Evolutionary conservation across 2,888 invertebrate species (phyloP), one percentile per base, ranked within the genome.

Genomic region (Pyrocoelia pectoralis): DNA sequence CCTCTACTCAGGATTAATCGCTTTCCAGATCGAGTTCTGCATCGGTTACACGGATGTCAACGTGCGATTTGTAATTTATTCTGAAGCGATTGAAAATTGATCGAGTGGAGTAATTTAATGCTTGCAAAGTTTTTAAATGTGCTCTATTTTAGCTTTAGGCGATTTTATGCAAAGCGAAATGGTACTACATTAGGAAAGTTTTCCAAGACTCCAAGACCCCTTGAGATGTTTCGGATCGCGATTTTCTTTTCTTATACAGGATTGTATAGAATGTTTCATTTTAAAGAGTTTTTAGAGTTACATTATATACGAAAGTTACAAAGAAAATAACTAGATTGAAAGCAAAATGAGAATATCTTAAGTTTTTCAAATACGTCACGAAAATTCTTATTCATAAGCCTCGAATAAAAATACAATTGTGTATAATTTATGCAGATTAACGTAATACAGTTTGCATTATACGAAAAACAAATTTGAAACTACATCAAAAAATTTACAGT

Each of bases 21-120:
- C 56, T 60, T 63, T 63, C 54, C 56, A 58, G 62, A 66, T 62
- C 58, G 66, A 66, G 62, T 63, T 63, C 58, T 66, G 59, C 57
- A 60, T 63, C 66, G 66, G 66, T 66, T 66, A 60, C 66, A 56
- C 56, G 56, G 51, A 65, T 59, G 66, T 62, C 61, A 62, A 66
- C 59, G 60, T 57, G 61, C 58, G 59, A 61, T 61, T 66, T 66
- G 61, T 62, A 66, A 66, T 66, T 66, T 62, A 60, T 66, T 66
- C 58, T 55, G 24, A 49, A 60, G 41, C 60, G 65, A 65, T 65
- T 65, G 65, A 65, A 65, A 65, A 65, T 60, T 65, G 65, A 65
- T 65, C 60, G 65, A 65, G 60, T 60, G 65, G 55, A 60, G 65
- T 65, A 65, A 65, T 65, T 65, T 65, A 65, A 65, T 65, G 60